Base-by-base conservation (phyloP, 2,888 invertebrate genomes). In the Brachypalpus laphriformis region DNA sequence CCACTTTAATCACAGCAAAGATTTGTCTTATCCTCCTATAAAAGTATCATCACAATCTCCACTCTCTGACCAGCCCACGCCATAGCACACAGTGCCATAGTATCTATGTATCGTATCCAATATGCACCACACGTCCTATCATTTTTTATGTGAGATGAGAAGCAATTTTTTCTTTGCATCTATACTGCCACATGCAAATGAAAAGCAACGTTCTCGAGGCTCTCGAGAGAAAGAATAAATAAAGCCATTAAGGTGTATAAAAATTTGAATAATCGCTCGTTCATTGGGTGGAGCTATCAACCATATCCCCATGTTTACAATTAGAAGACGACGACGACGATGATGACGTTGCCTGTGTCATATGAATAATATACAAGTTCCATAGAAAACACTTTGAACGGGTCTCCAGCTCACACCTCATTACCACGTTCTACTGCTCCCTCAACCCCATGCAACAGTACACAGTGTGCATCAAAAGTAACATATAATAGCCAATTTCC, bases 401-500 rank as follows among this genome's bases (percentile, higher is more conserved):
- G 54, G 76, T 81, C 85, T 71, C 65, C 76, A 76, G 81, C 57
- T 85, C 81, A 66, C 85, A 85, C 85, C 81, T 85, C 85, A 85
- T 85, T 85, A 85, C 80, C 85, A 81, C 75, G 57, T 81, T 71
- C 51, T 80, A 68, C 56, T 7, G 76, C 57, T 75, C 16, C 81
- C 66, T 59, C 65, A 56, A 56, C 56, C 68, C 68, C 9, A 31
- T 4, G 7, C 20, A 3, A 14, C 57, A 59, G 42, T 31, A 31
- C 56, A 31, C 42, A 66, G 42, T 51, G 59, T 66, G 66, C 76
- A 77, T 82, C 71, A 54, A 61, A 75, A 81, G 85, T 85, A 81
- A 85, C 85, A 81, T 71, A 85, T 85, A 85, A 85, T 81, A 85
- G 81, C 85, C 85, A 85, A 85, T 85, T 85, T 85, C 85, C 85